These are phyloP conservation scores for Rhagophthalmus giganteus DNA, from an alignment of 2,888 invertebrate species.

Conservation along the genomic window DNA sequence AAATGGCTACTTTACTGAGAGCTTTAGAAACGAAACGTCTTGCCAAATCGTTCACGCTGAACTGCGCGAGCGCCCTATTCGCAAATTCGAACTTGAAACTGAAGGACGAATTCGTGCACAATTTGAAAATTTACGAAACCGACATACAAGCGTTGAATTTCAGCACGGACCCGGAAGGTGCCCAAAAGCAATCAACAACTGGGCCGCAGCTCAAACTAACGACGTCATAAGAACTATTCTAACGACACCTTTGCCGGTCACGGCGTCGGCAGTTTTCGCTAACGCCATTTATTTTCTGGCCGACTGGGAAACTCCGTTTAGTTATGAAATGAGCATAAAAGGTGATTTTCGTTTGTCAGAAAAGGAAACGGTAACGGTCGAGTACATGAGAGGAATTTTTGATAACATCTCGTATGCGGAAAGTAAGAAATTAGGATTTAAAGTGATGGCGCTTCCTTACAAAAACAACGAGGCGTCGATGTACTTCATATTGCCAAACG, in stretches of 20 bases:
- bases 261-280: slow-evolving; percentile 50
- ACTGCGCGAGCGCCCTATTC: slow-evolving; percentile 48
- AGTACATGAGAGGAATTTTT: slow-evolving; percentile 47
- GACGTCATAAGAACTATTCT: slow-evolving; percentile 52
- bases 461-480: slow-evolving; percentile 53
- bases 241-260: slow-evolving; percentile 42
- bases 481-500: slow-evolving; percentile 56
- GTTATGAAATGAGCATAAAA: slow-evolving; percentile 45
- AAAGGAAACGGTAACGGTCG: slow-evolving; percentile 37
- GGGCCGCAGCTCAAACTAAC: slow-evolving; percentile 48
- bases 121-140: slow-evolving; percentile 44
- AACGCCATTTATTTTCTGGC: slow-evolving; percentile 57
- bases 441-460: slow-evolving; percentile 55
- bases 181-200: slow-evolving; percentile 45
- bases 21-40: slow-evolving; percentile 36
- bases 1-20: slow-evolving; percentile 46
- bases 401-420: slow-evolving; percentile 49
- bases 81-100: slow-evolving; percentile 40
- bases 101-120: slow-evolving; percentile 37
- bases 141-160: slow-evolving; percentile 44
- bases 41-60: slow-evolving; percentile 40
- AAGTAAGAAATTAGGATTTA: slow-evolving; percentile 44
- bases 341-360: slow-evolving; percentile 43
- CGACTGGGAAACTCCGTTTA: slow-evolving; percentile 56
- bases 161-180: slow-evolving; percentile 29